These are phyloP conservation scores for Brachyistius frenatus DNA, from an alignment of 2,113 vertebrate genomes.

Conservation along the genomic window DNA sequence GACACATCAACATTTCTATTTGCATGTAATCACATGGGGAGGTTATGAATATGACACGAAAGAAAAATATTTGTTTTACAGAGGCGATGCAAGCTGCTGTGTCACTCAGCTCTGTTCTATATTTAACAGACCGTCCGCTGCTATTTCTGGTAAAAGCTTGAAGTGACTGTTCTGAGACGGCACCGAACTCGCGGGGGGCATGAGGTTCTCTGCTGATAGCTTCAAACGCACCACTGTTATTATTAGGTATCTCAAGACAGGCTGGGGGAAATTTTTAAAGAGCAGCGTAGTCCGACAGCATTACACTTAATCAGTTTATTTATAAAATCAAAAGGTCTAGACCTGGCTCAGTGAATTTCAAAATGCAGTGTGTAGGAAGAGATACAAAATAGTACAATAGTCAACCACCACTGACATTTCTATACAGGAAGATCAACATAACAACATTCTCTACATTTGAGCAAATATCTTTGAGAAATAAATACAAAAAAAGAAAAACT, in stretches of 20 bases:
- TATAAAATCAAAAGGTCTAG: conserved; percentile 83
- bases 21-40: background rate
- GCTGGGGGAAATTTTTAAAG: background rate
- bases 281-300: conserved; percentile 49
- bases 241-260: background rate
- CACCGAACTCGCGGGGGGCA: conserved; percentile 1
- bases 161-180: background rate
- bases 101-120: conserved; percentile 35
- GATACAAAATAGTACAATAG: conserved; percentile 85
- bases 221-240: conserved; percentile 26
- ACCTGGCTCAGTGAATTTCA: conserved; percentile 81
- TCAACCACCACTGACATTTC: conserved; percentile 80
- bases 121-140: conserved; percentile 37
- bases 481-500: conserved; percentile 66
- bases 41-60: background rate
- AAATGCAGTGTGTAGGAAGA: conserved; percentile 83
- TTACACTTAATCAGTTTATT: conserved; percentile 82
- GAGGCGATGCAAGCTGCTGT: conserved; percentile 8
- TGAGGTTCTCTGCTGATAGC: conserved; percentile 2
- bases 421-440: conserved; percentile 79
- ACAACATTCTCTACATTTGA: conserved; percentile 80
- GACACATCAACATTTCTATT: background rate
- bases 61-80: conserved; percentile 21
- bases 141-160: conserved; percentile 44
- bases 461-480: conserved; percentile 60